A percentile compares a stretch with the other conserved stretches of the same genome.
These are phyloP conservation scores for Trichosurus vulpecula DNA, from an alignment of 2,797 vertebrate species.

Conservation along the genomic window DNA sequence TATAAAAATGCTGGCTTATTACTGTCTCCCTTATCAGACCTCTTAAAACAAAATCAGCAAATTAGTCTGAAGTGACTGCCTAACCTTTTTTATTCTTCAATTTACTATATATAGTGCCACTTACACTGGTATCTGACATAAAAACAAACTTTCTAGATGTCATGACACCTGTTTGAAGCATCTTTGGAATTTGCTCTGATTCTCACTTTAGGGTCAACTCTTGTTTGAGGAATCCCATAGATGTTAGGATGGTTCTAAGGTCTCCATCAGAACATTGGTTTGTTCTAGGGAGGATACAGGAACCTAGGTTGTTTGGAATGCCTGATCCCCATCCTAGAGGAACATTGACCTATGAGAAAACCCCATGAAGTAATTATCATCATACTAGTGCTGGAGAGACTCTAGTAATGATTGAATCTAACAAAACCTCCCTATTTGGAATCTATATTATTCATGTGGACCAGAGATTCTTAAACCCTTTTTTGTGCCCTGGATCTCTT, in stretches of 20 bases:
- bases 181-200: background rate
- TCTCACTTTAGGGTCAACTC: background rate
- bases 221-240: background rate
- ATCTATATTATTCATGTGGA: background rate
- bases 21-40: background rate
- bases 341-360: background rate
- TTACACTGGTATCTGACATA: background rate
- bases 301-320: background rate
- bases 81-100: background rate
- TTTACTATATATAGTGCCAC: background rate
- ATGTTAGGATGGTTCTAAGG: background rate
- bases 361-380: background rate
- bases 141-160: background rate
- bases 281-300: background rate
- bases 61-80: background rate
- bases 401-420: background rate
- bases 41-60: background rate
- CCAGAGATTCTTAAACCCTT: background rate
- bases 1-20: background rate
- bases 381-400: background rate
- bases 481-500: background rate
- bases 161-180: background rate
- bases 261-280: background rate
- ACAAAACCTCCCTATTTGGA: background rate
- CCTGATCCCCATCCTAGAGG: background rate